Percentiles rank a stretch among this genome's conserved stretches.
Evolutionary conservation across 2,888 invertebrate genomes (phyloP).

Genomic region (Dascillus cervinus): DNA sequence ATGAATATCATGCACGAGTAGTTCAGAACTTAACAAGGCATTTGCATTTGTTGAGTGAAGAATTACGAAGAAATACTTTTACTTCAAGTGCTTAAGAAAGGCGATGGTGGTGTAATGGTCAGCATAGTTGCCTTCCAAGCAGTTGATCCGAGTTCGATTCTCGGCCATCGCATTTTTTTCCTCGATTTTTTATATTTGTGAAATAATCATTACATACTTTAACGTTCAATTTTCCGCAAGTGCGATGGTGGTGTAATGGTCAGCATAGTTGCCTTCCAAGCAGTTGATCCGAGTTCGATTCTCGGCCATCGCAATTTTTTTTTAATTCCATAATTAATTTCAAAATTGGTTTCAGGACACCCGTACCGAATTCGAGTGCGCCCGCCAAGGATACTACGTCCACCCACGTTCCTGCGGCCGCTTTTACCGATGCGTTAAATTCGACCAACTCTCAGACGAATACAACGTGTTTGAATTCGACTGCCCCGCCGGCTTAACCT

Average conservation of each 20-base stretch:
- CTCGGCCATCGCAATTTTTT: conserved; percentile 45
- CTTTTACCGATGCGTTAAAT: conserved; percentile 76
- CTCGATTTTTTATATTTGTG: too few relatives aligned
- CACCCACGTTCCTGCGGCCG: conserved; percentile 69
- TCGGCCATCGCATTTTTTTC: conserved; percentile 45
- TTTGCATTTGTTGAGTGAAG: too few relatives aligned
- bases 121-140: conserved; percentile 44
- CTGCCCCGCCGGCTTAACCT: conserved; percentile 69
- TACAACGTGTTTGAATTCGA: conserved; percentile 76
- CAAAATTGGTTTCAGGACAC: conserved; percentile 55
- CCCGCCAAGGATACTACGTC: conserved; percentile 70
- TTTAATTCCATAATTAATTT: too few relatives aligned
- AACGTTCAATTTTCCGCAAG: too few relatives aligned
- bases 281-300: conserved; percentile 45
- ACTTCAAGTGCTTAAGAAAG: too few relatives aligned
- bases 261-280: conserved; percentile 44
- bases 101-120: conserved; percentile 44
- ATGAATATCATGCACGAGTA: background rate
- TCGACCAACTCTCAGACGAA: conserved; percentile 65
- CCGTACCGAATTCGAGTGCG: conserved; percentile 66
- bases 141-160: conserved; percentile 45
- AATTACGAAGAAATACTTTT: too few relatives aligned
- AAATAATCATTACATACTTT: too few relatives aligned
- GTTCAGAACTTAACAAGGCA: background rate
- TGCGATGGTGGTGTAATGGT: conserved; percentile 44